These are phyloP conservation scores for Pteria penguin DNA, from an alignment of 2,888 invertebrate species.

Conservation along the genomic window DNA sequence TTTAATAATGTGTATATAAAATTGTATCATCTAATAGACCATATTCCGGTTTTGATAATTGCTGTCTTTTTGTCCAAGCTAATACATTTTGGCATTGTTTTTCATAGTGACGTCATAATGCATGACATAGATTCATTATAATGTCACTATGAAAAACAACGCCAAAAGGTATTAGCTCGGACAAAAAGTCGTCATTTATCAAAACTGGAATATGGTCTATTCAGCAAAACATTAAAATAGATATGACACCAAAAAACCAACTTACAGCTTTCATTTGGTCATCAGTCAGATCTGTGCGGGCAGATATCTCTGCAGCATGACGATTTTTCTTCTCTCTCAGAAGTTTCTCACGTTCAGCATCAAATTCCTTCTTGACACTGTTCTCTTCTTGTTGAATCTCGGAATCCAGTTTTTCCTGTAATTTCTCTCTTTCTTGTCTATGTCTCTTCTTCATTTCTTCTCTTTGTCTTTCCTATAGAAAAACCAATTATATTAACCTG, in stretches of 20 bases:
- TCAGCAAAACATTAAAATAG: not conserved
- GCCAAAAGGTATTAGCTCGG: no score
- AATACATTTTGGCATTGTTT: no score
- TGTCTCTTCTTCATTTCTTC: conserved; percentile 70
- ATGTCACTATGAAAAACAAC: no score
- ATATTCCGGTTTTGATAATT: no score
- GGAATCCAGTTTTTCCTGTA: conserved; percentile 61
- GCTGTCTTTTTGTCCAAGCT: no score
- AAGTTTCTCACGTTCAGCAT: conserved; percentile 67
- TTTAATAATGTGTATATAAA: not conserved
- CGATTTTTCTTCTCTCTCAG: conserved; percentile 72
- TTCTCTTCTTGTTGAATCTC: conserved; percentile 67
- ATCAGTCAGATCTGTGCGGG: conserved; percentile 72
- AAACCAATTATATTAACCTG: no score
- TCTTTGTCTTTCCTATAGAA: conserved; percentile 71
- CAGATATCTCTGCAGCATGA: conserved; percentile 74
- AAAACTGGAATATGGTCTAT: no score
- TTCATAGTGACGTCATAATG: no score
- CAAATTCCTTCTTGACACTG: conserved; percentile 55
- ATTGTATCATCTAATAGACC: not conserved
- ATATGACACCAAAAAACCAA: not conserved
- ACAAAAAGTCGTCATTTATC: no score
- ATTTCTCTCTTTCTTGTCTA: conserved; percentile 64
- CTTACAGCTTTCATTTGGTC: conserved; percentile 66
- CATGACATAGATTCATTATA: no score